Conservation (phyloP, 1,140 invertebrate species). For the Diorhabda elongata region DNA sequence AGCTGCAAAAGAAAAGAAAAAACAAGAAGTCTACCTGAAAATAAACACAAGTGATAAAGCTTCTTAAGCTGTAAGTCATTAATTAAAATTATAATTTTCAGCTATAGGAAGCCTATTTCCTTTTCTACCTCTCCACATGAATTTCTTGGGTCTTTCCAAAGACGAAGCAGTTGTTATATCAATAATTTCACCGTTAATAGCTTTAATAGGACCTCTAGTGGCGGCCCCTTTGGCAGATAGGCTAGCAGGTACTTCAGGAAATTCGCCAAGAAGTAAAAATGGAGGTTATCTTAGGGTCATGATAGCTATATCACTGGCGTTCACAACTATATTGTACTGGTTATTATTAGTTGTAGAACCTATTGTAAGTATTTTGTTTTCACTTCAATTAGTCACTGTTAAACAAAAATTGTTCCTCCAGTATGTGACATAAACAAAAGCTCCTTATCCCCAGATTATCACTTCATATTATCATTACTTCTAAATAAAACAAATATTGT, state of each 20-base stretch:
- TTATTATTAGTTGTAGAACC: slow-evolving; percentile 61
- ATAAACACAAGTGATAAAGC: too few relatives aligned
- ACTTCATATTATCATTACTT: too few relatives aligned
- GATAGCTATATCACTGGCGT: slow-evolving; percentile 61
- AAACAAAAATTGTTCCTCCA: too few relatives aligned
- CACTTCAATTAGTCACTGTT: too few relatives aligned
- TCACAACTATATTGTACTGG: slow-evolving; percentile 64
- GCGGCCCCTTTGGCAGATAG: slow-evolving; percentile 66
- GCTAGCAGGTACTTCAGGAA: slow-evolving; percentile 51
- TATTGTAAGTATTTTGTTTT: slow-evolving; percentile 48
- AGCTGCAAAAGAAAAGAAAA: too few relatives aligned
- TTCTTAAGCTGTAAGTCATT: too few relatives aligned
- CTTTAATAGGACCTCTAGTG: slow-evolving; percentile 64
- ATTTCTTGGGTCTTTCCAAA: slow-evolving; percentile 61
- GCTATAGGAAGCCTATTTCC: slow-evolving; percentile 72
- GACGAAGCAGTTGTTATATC: slow-evolving; percentile 68
- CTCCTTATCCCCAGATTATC: too few relatives aligned
- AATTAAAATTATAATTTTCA: slow-evolving; percentile 43
- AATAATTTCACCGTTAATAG: slow-evolving; percentile 66
- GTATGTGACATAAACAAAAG: too few relatives aligned
- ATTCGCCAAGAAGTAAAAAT: slow-evolving; percentile 42
- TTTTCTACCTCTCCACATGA: slow-evolving; percentile 70
- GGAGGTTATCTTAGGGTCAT: slow-evolving; percentile 60
- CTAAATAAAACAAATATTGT: too few relatives aligned
- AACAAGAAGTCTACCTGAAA: background rate